These are phyloP conservation scores for Brachypodius melanocephalos DNA, from an alignment of 2,113 vertebrate genomes.

Conservation along the genomic window DNA sequence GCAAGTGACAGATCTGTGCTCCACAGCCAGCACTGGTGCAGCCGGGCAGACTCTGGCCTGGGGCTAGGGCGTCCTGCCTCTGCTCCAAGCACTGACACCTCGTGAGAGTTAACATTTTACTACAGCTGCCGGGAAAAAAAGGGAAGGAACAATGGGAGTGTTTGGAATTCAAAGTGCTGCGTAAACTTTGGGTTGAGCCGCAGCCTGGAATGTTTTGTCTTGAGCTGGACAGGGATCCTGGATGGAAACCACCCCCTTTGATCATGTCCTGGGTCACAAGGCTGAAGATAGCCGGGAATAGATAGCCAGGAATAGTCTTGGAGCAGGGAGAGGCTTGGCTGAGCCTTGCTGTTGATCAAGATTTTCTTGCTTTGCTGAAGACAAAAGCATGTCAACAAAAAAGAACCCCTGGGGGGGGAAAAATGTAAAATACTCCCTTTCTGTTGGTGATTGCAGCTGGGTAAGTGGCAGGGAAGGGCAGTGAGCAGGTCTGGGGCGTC, in stretches of 20 bases:
- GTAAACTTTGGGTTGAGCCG: not conserved
- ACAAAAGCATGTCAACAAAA: not conserved
- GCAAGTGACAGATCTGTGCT: fast-evolving
- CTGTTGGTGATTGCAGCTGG: fast-evolving
- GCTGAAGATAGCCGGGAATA: not conserved
- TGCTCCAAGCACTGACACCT: not conserved
- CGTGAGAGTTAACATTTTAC: not conserved
- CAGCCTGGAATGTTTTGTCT: not conserved
- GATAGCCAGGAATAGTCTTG: not conserved
- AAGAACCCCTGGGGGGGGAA: not conserved
- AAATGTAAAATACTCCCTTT: not conserved
- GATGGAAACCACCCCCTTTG: not conserved
- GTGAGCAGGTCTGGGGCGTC: not conserved
- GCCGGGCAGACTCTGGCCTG: not conserved
- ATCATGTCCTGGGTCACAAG: not conserved
- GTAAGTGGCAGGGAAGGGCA: not conserved
- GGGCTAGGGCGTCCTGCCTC: not conserved
- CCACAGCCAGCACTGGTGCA: not conserved
- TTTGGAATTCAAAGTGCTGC: not conserved
- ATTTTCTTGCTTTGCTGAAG: not conserved
- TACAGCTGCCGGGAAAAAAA: not conserved
- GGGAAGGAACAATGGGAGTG: not conserved
- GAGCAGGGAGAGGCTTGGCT: not conserved
- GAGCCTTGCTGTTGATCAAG: not conserved
- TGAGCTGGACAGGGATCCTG: not conserved